These are phyloP conservation scores for Cephus nigrinus DNA, from an alignment of 2,888 invertebrate species.

Conservation along the genomic window DNA sequence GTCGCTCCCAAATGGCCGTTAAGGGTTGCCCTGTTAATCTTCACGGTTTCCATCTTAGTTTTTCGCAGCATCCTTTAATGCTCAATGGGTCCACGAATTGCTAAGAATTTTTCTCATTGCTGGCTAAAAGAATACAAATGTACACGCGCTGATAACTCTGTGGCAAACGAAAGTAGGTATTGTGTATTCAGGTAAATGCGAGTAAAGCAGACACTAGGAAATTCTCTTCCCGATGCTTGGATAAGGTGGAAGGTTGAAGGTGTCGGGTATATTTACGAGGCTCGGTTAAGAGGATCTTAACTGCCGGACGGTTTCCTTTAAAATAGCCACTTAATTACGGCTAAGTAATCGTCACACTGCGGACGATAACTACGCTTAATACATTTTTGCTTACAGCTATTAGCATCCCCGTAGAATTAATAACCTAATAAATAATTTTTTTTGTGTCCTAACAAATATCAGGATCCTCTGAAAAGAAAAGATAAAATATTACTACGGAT, in stretches of 20 bases:
- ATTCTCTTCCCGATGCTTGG: not conserved
- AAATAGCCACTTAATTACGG: conserved; percentile 34
- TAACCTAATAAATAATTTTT: not conserved
- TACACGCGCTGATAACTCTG: not conserved
- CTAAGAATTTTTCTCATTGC: not conserved
- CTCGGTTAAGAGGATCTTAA: conserved; percentile 7
- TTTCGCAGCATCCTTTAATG: not conserved
- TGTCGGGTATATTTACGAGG: conserved; percentile 3
- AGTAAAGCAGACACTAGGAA: not conserved
- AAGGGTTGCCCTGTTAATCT: not conserved
- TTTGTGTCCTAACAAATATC: not conserved
- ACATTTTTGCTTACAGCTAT: not conserved
- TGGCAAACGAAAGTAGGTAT: not conserved
- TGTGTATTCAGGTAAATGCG: not conserved
- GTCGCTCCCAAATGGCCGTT: not conserved
- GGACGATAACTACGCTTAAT: conserved; percentile 7
- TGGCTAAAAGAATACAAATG: not conserved
- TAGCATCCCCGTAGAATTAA: not conserved
- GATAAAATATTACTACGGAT: not conserved
- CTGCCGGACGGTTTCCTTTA: conserved; percentile 12
- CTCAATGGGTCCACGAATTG: not conserved
- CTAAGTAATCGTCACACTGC: conserved; percentile 21
- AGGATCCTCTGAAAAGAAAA: not conserved
- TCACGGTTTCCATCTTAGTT: not conserved
- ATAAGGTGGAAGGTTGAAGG: not conserved